Evolutionary conservation across 2,888 invertebrate species (phyloP), one percentile per base, ranked within the genome.

Genomic region (Melitaea athalia): DNA sequence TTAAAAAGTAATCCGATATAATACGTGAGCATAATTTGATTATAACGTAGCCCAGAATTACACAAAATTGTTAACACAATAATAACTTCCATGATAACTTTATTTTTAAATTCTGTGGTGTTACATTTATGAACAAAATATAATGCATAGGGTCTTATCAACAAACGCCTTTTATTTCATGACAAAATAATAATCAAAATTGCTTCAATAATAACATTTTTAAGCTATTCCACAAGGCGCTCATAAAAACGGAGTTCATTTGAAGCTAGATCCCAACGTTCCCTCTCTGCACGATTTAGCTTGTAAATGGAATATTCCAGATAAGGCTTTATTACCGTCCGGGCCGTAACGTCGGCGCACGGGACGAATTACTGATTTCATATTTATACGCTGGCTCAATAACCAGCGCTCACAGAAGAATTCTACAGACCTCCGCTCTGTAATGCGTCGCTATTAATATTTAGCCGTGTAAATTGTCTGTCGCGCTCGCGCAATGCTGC

Each of bases 271-370:
- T 24, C 1, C n/a, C 33, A 31, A 24, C 38, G 4, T 38, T 38
- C 38, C 38, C 31, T n/a, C 59, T 53, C 45, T 59, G 64, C 63
- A 64, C 63, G 60, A 64, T 68, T 57, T 64, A 59, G 64, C 64
- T 64, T 63, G 64, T 71, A 72, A 72, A 75, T 75, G 69, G 65
- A 72, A 71, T 75, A 73, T 71, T 72, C 71, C 65, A 63, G 75
- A 75, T 75, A 73, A 75, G 71, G 62, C 65, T 72, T 75, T 71
- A 75, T 67, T 69, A 53, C 70, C 52, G 67, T 64, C 63, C 63
- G 59, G 17, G 65, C 67, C 68, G 72, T 70, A 71, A 69, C 68
- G 52, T 62, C 61, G 53, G 47, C 63, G 33, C 45, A 53, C 49
- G 61, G 61, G 50, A 62, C 62, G 63, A 55, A 55, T 55, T 33